Evolutionary conservation across 2,797 vertebrate species (phyloP), one percentile per base, ranked within the genome.

Genomic region (Platyrinchus mystaceus): DNA sequence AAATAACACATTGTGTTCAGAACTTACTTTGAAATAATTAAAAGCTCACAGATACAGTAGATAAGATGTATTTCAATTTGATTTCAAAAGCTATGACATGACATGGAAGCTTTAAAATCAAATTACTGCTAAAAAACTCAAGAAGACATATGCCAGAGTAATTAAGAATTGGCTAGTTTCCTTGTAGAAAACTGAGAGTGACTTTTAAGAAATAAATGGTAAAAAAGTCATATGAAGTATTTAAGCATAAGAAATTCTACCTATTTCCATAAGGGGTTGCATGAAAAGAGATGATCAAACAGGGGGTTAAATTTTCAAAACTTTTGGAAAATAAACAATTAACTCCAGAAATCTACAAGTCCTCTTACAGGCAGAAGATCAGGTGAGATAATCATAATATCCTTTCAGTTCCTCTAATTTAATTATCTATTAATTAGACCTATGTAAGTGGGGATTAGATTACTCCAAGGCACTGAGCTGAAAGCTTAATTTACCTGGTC

Each of bases 371-470:
- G 39, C 14, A 90, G 74, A 90, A 88, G 67, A 93, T 90, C 55
- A 73, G 67, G 55, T 89, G 70, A 90, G 90, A 82, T 90, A 94
- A 94, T 87, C 39, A 89, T 39, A 41, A 87, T 52, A 56, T 60
- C 30, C 67, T 93, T 90, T 89, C 71, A 90, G 43, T 89, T 82
- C 74, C 82, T 84, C 34, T 64, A 76, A 93, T 92, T 82, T 92
- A 93, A 95, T 94, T 96, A 76, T 92, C 81, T 84, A 67, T 87
- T 92, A 93, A 96, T 96, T 90, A 95, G 39, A 83, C 59, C 36
- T 63, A 27, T 59, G 55, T n/a, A 76, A 90, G 21, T 84, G 67
- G 64, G 77, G 69, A 89, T 93, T 93, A 89, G 32, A 83, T 67
- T 85, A 27, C 71, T 74, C 56, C 49, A 70, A 87, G 37, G 37